Evolutionary conservation across 2,797 vertebrate genomes (phyloP), one percentile per base, ranked within the genome.

Genomic region (Spheniscus humboldti): DNA sequence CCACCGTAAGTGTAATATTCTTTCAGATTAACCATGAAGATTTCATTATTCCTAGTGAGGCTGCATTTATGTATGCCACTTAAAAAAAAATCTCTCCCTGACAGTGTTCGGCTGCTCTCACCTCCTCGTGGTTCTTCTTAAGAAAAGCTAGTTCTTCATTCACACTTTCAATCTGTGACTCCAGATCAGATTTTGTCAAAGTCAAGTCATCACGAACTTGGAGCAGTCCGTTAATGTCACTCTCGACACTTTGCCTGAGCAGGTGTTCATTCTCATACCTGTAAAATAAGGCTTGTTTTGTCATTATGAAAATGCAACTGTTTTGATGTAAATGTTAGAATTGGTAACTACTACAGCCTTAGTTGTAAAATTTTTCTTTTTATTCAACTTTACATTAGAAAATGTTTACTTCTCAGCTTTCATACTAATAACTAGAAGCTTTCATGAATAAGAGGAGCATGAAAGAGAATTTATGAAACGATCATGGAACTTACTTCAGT

Each of bases 401-500:
- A 81, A 78, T 28, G 4, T 52, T 94, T 83, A 47, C 31, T 92
- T 75, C 39, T 74, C 22, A 59, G 60, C 55, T 78, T 55, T 2
- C 4, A 39, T 37, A 13, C 31, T 20, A 25, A 2, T 50, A 72
- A 43, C 30, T 33, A 11, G 72, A 43, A 84, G 31, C 11, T 93
- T 52, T 75, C 48, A 6, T 75, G 55, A 73, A 11, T 47, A 75
- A 77, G 60, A 78, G 27, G 13, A 75, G 23, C 31, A 28, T 33
- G 43, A 45, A 84, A 59, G 45, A 74, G n/a, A 81, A 48, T 39
- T 78, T 18, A 25, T 66, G 41, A 47, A 48, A 52, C 2, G 9
- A 18, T 72, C 17, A 11, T 22, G 16, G 45, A 55, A 96, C 98
- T 96, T 97, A 99, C 99, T 99, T 99, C 81, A 98, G 55, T 77